Base-by-base conservation (phyloP, 2,888 invertebrate species). In the Iselma pallidipennis region DNA sequence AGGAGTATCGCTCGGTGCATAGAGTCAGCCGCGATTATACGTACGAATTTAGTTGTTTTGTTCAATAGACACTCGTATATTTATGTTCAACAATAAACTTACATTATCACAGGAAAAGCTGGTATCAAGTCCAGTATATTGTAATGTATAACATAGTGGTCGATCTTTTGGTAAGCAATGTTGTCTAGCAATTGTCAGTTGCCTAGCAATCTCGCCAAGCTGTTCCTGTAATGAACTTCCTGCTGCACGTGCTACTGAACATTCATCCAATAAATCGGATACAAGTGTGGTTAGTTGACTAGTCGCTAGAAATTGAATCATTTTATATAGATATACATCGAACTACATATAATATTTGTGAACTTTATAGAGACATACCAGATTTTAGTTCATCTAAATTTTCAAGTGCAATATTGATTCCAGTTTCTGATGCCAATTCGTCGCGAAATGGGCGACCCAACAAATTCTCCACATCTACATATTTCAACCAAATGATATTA, bases 371-470 rank as follows among this genome's bases (percentile, higher is more conserved):
- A 57, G 67, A 70, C 80, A 78, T 83, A 92, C 92, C 89, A 81
- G 86, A 82, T 76, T 89, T 88, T 66, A 92, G 87, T 76, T 90
- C 89, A 51, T 86, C 83, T 69, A 93, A 83, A 25, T 88, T 88
- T 72, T 90, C 89, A 69, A 91, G 83, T 55, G 91, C 91, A 55
- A 89, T 83, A 77, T 92, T 91, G 58, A 92, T 85, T 64, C 91
- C 91, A 60, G 91, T 92, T 77, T 91, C 91, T 21, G 85, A 83
- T 19, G 89, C 86, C 69, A 92, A 85, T 73, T 91, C 88, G 72
- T 86, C 84, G 80, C 90, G 91, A 73, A 92, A 89, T n/a, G 92
- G 91, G 71, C 88, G 87, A 4, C 92, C 93, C 52, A 93, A 83
- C 67, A 92, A 83, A 55, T 86, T 84, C 74, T 90, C 90, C 33